Conservation (phyloP, 2,888 invertebrate species). For the Leptogaster cylindrica region DNA sequence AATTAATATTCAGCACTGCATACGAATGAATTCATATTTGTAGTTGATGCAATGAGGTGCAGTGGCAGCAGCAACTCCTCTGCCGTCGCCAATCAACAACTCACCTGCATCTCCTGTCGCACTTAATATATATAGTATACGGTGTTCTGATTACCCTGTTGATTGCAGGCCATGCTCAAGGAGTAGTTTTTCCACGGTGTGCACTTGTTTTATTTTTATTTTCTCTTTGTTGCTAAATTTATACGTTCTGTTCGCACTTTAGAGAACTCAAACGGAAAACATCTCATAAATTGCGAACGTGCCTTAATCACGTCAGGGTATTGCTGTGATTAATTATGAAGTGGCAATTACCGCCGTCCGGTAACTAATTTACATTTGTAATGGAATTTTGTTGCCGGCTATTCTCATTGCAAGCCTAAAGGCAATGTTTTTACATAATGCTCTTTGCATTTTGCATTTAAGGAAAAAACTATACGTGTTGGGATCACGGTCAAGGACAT, state of each 20-base stretch:
- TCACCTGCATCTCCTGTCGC: conserved; percentile 21
- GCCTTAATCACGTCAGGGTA: conserved; percentile 12
- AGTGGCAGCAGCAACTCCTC: not conserved
- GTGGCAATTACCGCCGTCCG: conserved; percentile 14
- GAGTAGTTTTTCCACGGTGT: not conserved
- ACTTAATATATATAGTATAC: too few species aligned
- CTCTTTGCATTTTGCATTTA: conserved; percentile 8
- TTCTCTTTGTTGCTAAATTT: conserved; percentile 6
- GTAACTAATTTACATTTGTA: conserved; percentile 29
- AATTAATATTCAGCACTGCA: conserved; percentile 29
- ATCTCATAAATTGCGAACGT: conserved; percentile 13
- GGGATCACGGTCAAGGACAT: conserved; percentile 22
- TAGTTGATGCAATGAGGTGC: too few species aligned
- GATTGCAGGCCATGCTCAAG: not conserved
- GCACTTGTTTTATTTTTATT: not conserved
- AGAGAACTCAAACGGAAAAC: not conserved
- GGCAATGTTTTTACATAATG: conserved; percentile 24
- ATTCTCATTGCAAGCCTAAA: not conserved
- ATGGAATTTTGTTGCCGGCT: conserved; percentile 5
- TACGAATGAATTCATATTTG: conserved; percentile 9
- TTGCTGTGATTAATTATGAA: conserved; percentile 34
- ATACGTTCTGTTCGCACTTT: not conserved
- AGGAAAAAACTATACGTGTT: not conserved
- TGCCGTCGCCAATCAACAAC: not conserved
- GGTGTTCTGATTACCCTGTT: conserved; percentile 21